Base-by-base conservation (phyloP, 2,113 vertebrate species). In the Peucedramus taeniatus region DNA sequence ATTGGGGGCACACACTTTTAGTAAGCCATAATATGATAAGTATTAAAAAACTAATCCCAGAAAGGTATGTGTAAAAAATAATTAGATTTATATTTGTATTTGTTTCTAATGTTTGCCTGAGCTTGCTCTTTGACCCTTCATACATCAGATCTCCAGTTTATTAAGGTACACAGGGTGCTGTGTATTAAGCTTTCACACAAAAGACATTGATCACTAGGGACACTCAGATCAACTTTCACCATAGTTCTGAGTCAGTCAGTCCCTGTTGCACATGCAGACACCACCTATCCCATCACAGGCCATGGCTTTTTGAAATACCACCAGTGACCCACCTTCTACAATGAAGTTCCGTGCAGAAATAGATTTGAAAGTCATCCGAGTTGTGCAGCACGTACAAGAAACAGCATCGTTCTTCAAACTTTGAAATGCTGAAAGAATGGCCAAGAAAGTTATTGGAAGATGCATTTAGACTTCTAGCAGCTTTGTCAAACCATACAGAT, bases 351-450 rank as follows among this genome's bases (percentile, higher is more conserved):
- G 99, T 99, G 93, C 99, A 99, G 98, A 99, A 99, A 88, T 99
- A 99, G 97, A 99, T 99, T 97, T 99, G 99, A 96, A 99, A 99
- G 96, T 99, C 99, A 59, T 99, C 99, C 0, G 99, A 98, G 97
- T 99, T 99, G 98, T 99, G 98, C 33, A 99, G 98, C 51, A 99
- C 99, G 4, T 99, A 99, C 5, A 99, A 98, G 96, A 99, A 99
- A 96, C 98, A 99, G 96, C 99, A 99, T 66, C 99, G 98, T 95
- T 99, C 99, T 90, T 99, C 99, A 97, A 99, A 99, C 97, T 99
- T 99, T 28, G 99, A 99, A 98, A 99, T 99, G 97, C 99, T 99
- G 97, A 45, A 98, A 97, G 35, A 97, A 94, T 31, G n/a, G 77
- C 19, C 96, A 85, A 94, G 30, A 37, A 50, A 94, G 19, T 84